Evolutionary conservation across 2,888 invertebrate genomes (phyloP).

Genomic region (Platerodrilus igneus): DNA sequence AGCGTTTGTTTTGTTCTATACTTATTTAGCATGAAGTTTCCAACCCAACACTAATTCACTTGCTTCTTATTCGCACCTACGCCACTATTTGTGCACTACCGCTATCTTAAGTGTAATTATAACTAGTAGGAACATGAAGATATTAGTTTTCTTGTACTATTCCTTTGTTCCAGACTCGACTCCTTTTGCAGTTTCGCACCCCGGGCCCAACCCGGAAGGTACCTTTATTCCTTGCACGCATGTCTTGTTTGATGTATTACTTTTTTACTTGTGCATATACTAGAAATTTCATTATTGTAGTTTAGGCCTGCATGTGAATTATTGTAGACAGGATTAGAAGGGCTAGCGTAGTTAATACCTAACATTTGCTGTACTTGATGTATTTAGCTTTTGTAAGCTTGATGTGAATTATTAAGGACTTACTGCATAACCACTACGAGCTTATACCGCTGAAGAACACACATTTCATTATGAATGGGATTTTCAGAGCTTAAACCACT

Average conservation of each 20-base stretch:
- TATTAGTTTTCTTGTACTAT: conserved; percentile 42
- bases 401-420: no score
- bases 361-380: conserved; percentile 5
- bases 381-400: background rate
- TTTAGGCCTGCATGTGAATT: conserved; percentile 27
- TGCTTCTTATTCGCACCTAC: conserved; percentile 49
- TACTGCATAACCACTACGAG: no score
- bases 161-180: conserved; percentile 48
- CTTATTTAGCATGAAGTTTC: no score
- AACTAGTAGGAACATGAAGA: conserved; percentile 37
- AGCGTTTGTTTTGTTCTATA: no score
- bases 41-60: no score
- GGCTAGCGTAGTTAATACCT: conserved; percentile 15
- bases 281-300: conserved; percentile 26
- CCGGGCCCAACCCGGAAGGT: conserved; percentile 45
- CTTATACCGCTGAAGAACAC: no score
- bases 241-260: conserved; percentile 34
- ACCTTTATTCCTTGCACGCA: conserved; percentile 36
- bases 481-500: no score
- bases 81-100: conserved; percentile 34
- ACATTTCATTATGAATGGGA: no score
- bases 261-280: conserved; percentile 26
- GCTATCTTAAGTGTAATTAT: conserved; percentile 35
- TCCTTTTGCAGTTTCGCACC: conserved; percentile 46
- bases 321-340: conserved; percentile 22